A percentile compares a stretch with the other conserved stretches of the same genome.
phyloP scores from a whole-genome alignment of 92 coral and sea anemone genomes.

The Heteractis magnifica region DNA sequence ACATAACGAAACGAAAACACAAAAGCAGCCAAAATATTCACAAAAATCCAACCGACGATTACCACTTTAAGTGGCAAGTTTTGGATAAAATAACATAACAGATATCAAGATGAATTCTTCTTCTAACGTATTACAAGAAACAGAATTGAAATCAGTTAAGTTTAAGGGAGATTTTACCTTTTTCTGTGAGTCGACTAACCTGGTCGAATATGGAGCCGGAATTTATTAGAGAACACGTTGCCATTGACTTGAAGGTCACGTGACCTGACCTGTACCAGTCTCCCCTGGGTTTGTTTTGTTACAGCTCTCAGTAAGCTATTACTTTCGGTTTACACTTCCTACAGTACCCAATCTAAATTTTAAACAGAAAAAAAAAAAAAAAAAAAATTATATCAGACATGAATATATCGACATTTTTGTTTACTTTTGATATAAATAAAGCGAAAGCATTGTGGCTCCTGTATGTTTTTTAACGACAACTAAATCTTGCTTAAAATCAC shows the following conservation, averaged over 20 bases:
- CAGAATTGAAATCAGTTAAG: constrained; percentile 21
- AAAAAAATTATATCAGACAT: too few relatives aligned
- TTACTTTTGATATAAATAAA: too few relatives aligned
- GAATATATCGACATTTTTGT: too few relatives aligned
- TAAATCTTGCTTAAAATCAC: too few relatives aligned
- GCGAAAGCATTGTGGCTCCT: too few relatives aligned
- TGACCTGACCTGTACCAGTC: constrained; percentile 45
- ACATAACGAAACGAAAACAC: constrained; percentile 36
- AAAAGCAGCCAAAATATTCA: constrained; percentile 28
- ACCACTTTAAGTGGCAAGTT: neutral
- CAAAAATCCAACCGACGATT: constrained; percentile 26
- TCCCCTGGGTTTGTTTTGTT: constrained; percentile 31
- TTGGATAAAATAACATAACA: constrained; percentile 17
- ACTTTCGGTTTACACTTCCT: neutral
- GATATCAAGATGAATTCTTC: constrained; percentile 29
- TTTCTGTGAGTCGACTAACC: constrained; percentile 29
- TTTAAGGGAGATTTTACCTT: constrained; percentile 30
- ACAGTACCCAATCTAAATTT: neutral
- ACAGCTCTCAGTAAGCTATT: constrained; percentile 4
- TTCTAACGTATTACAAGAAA: constrained; percentile 40
- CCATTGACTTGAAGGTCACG: constrained; percentile 45
- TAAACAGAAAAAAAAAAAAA: too few relatives aligned
- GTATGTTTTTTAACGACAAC: too few relatives aligned
- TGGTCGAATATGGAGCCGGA: constrained; percentile 38
- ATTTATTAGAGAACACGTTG: constrained; percentile 35